phyloP scores from a whole-genome alignment of 2,797 vertebrate genomes.

The Cryptoprocta ferox region DNA sequence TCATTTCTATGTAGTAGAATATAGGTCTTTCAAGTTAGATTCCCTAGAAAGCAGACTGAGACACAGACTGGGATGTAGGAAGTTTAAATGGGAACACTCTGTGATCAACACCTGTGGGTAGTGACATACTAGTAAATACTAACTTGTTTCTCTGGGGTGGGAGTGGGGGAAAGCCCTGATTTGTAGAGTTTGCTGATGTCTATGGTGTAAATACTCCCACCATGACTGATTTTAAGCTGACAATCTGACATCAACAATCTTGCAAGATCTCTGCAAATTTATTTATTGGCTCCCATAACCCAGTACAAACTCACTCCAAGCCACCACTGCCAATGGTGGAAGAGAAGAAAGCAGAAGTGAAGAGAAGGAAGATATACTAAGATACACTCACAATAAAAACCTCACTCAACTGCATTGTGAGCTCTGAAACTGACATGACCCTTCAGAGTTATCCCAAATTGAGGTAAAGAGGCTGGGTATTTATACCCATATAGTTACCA shows the following conservation, averaged over 20 bases:
- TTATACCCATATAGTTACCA: neutral
- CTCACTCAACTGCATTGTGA: neutral
- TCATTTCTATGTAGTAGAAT: neutral
- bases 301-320: neutral
- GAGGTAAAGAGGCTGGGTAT: neutral
- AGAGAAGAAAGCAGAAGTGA: neutral
- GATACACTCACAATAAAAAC: neutral
- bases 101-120: neutral
- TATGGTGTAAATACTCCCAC: neutral
- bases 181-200: neutral
- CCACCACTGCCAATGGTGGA: neutral
- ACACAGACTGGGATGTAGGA: neutral
- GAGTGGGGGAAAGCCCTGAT: neutral
- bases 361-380: neutral
- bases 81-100: neutral
- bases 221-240: neutral
- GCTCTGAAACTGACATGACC: neutral
- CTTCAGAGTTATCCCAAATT: neutral
- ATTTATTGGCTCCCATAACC: neutral
- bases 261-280: neutral
- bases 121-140: neutral
- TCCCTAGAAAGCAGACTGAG: neutral
- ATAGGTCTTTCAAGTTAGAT: neutral
- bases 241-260: neutral
- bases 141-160: neutral